Conservation (phyloP, 2,797 vertebrate species). For the Limosa lapponica region DNA sequence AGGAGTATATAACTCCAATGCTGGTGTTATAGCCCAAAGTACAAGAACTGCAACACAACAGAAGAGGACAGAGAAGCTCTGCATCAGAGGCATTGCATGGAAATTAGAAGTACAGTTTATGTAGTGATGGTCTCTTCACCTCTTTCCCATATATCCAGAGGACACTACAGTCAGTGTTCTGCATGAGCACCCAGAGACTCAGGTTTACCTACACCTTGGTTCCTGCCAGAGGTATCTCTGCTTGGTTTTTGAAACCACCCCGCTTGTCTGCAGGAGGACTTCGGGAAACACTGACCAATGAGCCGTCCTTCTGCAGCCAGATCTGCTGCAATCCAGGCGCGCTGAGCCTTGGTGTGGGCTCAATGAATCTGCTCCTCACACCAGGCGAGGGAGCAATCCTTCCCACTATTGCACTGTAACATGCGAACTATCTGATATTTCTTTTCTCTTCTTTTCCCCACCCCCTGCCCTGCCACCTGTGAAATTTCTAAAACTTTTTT, state of each 20-base stretch:
- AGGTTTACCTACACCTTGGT: neutral
- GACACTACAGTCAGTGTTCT: neutral
- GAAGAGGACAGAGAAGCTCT: neutral
- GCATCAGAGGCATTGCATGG: rapidly evolving
- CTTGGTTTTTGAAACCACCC: neutral
- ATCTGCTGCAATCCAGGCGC: neutral
- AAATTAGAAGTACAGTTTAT: neutral
- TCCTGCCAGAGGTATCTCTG: neutral
- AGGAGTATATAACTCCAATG: neutral
- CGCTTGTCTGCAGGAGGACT: neutral
- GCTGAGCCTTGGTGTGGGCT: neutral
- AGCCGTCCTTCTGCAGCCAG: neutral
- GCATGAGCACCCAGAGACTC: neutral
- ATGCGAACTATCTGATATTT: neutral
- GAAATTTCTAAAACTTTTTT: slow-evolving; percentile 43
- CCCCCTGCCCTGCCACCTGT: neutral
- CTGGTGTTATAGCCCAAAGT: neutral
- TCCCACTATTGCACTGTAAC: rapidly evolving
- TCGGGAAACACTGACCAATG: neutral
- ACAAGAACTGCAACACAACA: neutral
- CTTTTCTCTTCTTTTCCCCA: neutral
- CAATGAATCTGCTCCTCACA: neutral
- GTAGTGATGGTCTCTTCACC: neutral
- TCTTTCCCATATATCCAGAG: neutral
- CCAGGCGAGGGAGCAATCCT: neutral